These are phyloP conservation scores for Ammodytes marinus DNA, from an alignment of 2,113 vertebrate species.

Conservation along the genomic window DNA sequence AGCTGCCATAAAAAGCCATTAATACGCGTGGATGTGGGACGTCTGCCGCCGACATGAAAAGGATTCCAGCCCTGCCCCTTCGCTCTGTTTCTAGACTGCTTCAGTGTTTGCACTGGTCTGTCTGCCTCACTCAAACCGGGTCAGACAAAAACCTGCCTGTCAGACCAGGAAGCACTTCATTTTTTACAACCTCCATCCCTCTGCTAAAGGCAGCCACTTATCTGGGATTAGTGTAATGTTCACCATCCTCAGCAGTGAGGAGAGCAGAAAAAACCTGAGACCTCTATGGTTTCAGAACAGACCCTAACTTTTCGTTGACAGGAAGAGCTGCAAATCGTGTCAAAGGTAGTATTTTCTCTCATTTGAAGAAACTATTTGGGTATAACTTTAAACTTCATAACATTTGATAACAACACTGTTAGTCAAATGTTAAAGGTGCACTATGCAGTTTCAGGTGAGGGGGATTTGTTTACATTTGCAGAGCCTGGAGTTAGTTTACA, in stretches of 20 bases:
- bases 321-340: not conserved
- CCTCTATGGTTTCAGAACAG: slow-evolving; percentile 6
- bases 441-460: too few relatives aligned
- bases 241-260: slow-evolving; percentile 31
- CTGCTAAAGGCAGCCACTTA: slow-evolving; percentile 51
- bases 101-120: slow-evolving; percentile 66
- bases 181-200: slow-evolving; percentile 72
- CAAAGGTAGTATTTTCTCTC: not conserved
- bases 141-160: slow-evolving; percentile 59
- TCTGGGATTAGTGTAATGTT: slow-evolving; percentile 51
- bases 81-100: slow-evolving; percentile 62
- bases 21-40: slow-evolving; percentile 74
- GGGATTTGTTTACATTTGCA: too few relatives aligned
- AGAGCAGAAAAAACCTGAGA: slow-evolving; percentile 21
- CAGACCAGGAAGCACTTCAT: slow-evolving; percentile 80
- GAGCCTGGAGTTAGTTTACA: too few relatives aligned
- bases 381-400: not conserved
- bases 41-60: slow-evolving; percentile 81
- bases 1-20: slow-evolving; percentile 83
- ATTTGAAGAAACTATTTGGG: not conserved
- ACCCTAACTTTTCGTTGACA: slow-evolving; percentile 5
- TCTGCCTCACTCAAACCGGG: slow-evolving; percentile 54
- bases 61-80: slow-evolving; percentile 71
- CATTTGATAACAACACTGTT: not conserved
- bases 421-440: not conserved